These are phyloP conservation scores for Nomada lathburiana DNA, from an alignment of 2,888 invertebrate species.

Conservation along the genomic window DNA sequence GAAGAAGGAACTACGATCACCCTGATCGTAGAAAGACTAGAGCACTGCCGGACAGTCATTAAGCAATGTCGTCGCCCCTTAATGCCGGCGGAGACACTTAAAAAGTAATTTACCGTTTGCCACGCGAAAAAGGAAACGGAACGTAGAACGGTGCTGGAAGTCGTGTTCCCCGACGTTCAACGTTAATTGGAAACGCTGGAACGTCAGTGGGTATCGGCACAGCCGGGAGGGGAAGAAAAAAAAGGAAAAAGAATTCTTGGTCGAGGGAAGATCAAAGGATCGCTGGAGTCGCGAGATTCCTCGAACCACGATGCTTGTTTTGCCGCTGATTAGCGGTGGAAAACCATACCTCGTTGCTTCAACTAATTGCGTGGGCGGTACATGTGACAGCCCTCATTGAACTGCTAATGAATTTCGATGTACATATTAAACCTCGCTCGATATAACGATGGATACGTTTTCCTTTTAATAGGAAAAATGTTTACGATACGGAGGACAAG, in stretches of 20 bases:
- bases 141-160: constrained; percentile 25
- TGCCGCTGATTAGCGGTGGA: constrained; percentile 12
- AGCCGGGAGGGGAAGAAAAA: neutral
- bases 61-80: constrained; percentile 51
- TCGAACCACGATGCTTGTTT: constrained; percentile 5
- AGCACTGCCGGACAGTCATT: constrained; percentile 49
- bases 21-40: neutral
- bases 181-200: constrained; percentile 62
- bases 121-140: constrained; percentile 38
- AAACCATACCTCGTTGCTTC: neutral
- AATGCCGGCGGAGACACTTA: constrained; percentile 61
- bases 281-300: neutral
- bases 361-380: constrained; percentile 2
- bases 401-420: neutral
- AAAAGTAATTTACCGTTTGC: constrained; percentile 64
- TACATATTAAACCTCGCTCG: too few species aligned
- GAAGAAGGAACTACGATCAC: too few species aligned
- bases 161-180: constrained; percentile 37
- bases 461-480: too few species aligned
- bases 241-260: neutral
- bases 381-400: neutral
- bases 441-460: too few species aligned
- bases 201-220: constrained; percentile 14
- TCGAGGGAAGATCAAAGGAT: constrained; percentile 28
- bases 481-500: too few species aligned